These are phyloP conservation scores for Drosophila guanche DNA, from an alignment of 1,140 invertebrate species.

Conservation along the genomic window DNA sequence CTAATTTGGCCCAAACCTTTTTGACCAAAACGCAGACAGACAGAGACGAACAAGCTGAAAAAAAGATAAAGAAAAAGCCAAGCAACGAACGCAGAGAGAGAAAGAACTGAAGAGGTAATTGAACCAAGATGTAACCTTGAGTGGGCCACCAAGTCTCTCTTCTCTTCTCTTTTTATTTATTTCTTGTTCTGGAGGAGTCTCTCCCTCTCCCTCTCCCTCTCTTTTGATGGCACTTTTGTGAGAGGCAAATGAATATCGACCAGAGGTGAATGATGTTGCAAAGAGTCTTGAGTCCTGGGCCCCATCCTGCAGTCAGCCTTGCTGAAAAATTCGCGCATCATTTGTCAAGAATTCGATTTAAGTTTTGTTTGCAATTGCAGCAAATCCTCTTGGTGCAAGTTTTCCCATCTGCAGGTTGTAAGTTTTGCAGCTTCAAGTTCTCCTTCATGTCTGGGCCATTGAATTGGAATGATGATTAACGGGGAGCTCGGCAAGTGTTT, in stretches of 20 bases:
- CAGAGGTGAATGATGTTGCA: constrained; percentile 2
- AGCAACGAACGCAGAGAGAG: neutral
- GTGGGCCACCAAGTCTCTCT: constrained; percentile 41
- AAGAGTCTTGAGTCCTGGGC: no score
- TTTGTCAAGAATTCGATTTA: constrained; percentile 80
- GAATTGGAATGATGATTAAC: constrained; percentile 33
- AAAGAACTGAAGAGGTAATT: constrained; percentile 57
- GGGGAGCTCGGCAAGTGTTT: no score
- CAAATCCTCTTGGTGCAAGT: constrained; percentile 16
- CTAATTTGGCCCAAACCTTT: constrained; percentile 76
- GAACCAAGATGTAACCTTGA: constrained; percentile 73
- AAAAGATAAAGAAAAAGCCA: constrained; percentile 10
- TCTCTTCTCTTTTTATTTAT: constrained; percentile 23
- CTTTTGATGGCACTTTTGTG: constrained; percentile 1
- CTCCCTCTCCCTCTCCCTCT: neutral
- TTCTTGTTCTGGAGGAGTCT: constrained; percentile 9
- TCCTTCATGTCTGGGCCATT: constrained; percentile 1
- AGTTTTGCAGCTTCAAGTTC: neutral
- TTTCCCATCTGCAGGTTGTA: constrained; percentile 24
- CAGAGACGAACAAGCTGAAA: constrained; percentile 4
- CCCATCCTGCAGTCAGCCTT: neutral
- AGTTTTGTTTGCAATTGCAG: constrained; percentile 60
- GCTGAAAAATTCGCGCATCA: constrained; percentile 71
- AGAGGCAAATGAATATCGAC: constrained; percentile 24
- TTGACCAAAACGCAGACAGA: constrained; percentile 47